phyloP scores from a whole-genome alignment of 2,113 vertebrate genomes.

The Catharus bicknelli region DNA sequence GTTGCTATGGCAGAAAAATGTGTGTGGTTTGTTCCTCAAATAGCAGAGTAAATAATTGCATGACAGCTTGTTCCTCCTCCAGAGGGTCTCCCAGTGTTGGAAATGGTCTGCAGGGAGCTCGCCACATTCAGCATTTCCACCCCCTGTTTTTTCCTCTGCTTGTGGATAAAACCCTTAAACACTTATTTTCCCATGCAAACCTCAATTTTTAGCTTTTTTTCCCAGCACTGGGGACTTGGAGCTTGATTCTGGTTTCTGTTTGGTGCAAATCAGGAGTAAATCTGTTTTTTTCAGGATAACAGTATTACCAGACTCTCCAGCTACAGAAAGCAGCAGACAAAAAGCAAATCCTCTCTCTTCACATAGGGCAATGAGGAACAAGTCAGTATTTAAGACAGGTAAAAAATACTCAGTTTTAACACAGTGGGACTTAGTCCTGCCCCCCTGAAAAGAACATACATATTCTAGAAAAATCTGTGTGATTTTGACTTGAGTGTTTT shows the following conservation, averaged over 20 bases:
- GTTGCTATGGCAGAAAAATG: slow-evolving; percentile 40
- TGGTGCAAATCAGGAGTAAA: background rate
- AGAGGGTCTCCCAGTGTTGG: background rate
- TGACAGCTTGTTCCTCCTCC: background rate
- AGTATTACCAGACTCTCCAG: background rate
- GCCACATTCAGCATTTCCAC: accelerated
- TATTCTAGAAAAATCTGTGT: background rate
- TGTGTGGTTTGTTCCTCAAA: slow-evolving; percentile 16
- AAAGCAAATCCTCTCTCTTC: background rate
- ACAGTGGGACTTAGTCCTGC: background rate
- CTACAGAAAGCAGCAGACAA: background rate
- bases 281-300: background rate
- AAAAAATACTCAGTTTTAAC: background rate
- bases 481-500: background rate
- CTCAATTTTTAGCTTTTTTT: background rate
- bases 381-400: background rate
- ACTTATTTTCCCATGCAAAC: background rate
- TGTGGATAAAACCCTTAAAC: background rate
- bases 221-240: background rate
- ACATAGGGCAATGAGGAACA: background rate
- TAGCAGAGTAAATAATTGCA: slow-evolving; percentile 36
- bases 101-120: background rate
- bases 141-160: background rate
- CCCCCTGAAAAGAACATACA: background rate
- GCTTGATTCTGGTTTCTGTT: background rate